These are phyloP conservation scores for Anthonomus grandis DNA, from an alignment of 1,140 invertebrate species.

Conservation along the genomic window DNA sequence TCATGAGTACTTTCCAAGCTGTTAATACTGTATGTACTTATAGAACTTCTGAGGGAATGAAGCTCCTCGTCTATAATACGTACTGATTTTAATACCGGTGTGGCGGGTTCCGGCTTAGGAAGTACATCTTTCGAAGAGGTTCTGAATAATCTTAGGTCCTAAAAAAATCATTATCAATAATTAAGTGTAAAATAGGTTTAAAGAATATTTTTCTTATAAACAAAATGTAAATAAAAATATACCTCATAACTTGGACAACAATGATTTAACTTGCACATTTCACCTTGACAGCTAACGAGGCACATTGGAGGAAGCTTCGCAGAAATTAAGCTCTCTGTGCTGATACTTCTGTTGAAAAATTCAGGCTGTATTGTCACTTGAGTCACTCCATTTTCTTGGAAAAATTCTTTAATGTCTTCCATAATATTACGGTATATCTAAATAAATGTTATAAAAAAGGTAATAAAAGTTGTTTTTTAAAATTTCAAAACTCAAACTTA, in stretches of 20 bases:
- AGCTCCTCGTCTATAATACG: slow-evolving; percentile 17
- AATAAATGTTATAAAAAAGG: slow-evolving; percentile 38
- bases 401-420: slow-evolving; percentile 64
- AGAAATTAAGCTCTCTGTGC: slow-evolving; percentile 33
- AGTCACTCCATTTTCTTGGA: slow-evolving; percentile 69
- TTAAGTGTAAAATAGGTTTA: neutral
- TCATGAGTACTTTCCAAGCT: slow-evolving; percentile 2
- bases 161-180: neutral
- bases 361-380: slow-evolving; percentile 77
- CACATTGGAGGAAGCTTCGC: slow-evolving; percentile 32
- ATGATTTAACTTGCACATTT: slow-evolving; percentile 39
- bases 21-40: slow-evolving; percentile 10
- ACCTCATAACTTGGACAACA: slow-evolving; percentile 41
- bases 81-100: slow-evolving; percentile 19
- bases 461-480: neutral
- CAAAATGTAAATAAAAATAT: too few species aligned
- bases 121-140: slow-evolving; percentile 14
- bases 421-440: slow-evolving; percentile 63
- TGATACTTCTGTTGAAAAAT: slow-evolving; percentile 53
- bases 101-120: slow-evolving; percentile 3
- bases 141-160: slow-evolving; percentile 15
- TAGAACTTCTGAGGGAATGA: slow-evolving; percentile 2
- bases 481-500: neutral
- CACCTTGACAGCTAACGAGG: slow-evolving; percentile 44
- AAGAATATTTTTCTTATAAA: neutral